Conservation (phyloP, 2,888 invertebrate genomes). For the Lepidochitona cinerea region DNA sequence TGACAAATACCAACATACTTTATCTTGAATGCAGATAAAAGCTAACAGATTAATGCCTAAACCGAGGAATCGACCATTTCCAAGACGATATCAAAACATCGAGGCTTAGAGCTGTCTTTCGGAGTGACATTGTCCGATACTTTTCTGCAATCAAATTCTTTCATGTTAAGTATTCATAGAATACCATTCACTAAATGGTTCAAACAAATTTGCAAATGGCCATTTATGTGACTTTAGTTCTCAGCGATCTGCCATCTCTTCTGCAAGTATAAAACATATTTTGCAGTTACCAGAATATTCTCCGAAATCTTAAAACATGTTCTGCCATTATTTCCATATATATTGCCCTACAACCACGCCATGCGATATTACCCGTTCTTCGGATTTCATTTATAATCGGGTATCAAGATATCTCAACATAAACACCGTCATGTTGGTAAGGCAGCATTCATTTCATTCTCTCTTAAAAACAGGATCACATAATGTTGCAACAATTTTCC, state of each 20-base stretch:
- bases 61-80: slow-evolving; percentile 35
- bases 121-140: neutral
- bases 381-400: too few species aligned
- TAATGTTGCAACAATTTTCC: too few species aligned
- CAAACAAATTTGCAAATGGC: slow-evolving; percentile 73
- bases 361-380: too few species aligned
- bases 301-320: slow-evolving; percentile 50
- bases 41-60: too few species aligned
- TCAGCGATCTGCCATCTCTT: slow-evolving; percentile 74
- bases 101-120: neutral
- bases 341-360: too few species aligned
- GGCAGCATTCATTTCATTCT: too few species aligned
- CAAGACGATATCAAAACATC: neutral
- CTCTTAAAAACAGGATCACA: too few species aligned
- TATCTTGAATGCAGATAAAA: too few species aligned
- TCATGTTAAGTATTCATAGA: slow-evolving; percentile 40
- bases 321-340: too few species aligned
- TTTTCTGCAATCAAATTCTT: slow-evolving; percentile 21
- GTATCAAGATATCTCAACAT: too few species aligned
- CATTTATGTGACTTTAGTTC: slow-evolving; percentile 74
- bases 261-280: slow-evolving; percentile 73
- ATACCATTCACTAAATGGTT: slow-evolving; percentile 69
- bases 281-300: slow-evolving; percentile 73
- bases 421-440: too few species aligned
- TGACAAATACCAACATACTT: too few species aligned